A percentile compares a stretch with the other conserved stretches of the same genome.
These are phyloP conservation scores for Tringa solitaria DNA, from an alignment of 2,113 vertebrate genomes.

Conservation along the genomic window DNA sequence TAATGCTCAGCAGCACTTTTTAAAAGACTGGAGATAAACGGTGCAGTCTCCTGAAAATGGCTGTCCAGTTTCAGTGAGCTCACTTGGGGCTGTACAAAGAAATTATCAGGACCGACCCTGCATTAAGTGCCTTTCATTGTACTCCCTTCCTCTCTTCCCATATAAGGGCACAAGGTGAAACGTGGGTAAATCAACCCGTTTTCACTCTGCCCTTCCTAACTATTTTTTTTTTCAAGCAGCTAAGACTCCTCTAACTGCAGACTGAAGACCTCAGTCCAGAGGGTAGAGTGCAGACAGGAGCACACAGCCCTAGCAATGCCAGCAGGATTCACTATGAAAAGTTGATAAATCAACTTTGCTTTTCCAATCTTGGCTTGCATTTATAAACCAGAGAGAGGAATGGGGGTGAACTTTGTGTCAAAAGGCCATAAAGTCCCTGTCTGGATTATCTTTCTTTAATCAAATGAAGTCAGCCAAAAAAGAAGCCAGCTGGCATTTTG, in stretches of 20 bases:
- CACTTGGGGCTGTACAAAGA: neutral
- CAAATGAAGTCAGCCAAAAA: neutral
- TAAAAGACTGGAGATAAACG: neutral
- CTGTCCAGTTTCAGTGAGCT: neutral
- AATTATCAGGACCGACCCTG: neutral
- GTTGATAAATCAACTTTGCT: neutral
- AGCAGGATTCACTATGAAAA: neutral
- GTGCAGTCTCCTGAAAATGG: neutral
- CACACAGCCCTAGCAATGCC: neutral
- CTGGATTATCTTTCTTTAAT: neutral
- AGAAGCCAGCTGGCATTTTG: neutral
- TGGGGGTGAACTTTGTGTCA: neutral
- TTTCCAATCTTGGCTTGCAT: neutral
- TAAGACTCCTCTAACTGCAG: neutral
- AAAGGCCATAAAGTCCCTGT: neutral
- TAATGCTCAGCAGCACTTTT: neutral
- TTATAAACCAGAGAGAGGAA: neutral
- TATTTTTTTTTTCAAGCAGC: neutral
- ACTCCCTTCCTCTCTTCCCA: neutral
- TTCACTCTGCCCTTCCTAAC: neutral
- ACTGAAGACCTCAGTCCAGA: neutral
- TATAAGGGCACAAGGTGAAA: neutral
- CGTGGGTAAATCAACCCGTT: neutral
- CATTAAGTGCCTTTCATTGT: neutral
- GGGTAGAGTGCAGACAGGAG: neutral